These are phyloP conservation scores for Myrmophylax atrothorax DNA, from an alignment of 2,113 vertebrate species.

Conservation along the genomic window DNA sequence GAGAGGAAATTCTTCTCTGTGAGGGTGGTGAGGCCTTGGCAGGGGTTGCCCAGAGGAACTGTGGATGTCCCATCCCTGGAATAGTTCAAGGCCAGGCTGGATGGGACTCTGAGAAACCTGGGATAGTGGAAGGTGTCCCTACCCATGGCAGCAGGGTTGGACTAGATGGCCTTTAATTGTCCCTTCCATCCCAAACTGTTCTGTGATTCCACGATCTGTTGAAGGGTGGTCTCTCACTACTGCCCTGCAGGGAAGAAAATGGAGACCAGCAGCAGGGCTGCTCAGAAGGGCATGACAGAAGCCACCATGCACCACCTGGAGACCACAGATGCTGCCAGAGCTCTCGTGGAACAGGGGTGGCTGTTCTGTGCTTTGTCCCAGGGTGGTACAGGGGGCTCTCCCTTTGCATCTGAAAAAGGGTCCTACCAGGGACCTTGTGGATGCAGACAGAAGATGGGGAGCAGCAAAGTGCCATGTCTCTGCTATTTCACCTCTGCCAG, in stretches of 20 bases:
- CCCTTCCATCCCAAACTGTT: not conserved
- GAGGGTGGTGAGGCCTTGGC: not conserved
- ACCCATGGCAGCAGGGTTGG: not conserved
- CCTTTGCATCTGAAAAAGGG: not conserved
- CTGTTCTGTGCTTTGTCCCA: not conserved
- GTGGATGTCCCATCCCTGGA: not conserved
- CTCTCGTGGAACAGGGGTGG: not conserved
- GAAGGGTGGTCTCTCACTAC: fast-evolving
- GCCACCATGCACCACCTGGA: not conserved
- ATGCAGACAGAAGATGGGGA: not conserved
- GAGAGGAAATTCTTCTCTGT: not conserved
- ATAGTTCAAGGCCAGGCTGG: not conserved
- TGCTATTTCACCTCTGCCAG: not conserved
- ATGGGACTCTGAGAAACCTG: not conserved
- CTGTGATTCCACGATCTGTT: not conserved
- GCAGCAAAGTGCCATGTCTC: not conserved
- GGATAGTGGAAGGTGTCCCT: not conserved
- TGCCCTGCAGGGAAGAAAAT: not conserved
- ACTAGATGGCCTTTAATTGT: not conserved
- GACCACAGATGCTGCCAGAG: not conserved
- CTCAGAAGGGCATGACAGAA: not conserved
- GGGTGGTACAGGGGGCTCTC: not conserved
- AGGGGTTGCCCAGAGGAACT: not conserved
- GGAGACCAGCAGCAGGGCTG: not conserved
- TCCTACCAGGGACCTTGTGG: not conserved